These are phyloP conservation scores for Helarctos malayanus DNA, from an alignment of 2,797 vertebrate species.

Conservation along the genomic window DNA sequence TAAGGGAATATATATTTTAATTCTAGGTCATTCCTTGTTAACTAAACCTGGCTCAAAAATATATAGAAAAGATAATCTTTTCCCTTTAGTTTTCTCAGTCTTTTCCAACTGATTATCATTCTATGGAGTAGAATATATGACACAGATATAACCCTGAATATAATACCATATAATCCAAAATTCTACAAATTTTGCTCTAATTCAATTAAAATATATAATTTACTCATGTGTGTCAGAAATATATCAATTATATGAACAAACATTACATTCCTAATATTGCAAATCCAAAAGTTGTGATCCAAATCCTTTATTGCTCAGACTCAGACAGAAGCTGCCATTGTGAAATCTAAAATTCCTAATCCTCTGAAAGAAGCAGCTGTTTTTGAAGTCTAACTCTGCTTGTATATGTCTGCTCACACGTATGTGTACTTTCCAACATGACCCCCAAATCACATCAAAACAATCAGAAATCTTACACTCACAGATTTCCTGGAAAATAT, in stretches of 20 bases:
- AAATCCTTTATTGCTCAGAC: conserved; percentile 32
- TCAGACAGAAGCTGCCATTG: background rate
- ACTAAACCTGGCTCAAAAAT: conserved; percentile 45
- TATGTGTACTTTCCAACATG: background rate
- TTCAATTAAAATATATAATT: background rate
- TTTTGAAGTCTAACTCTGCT: conserved; percentile 34
- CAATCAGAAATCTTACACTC: background rate
- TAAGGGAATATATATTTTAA: background rate
- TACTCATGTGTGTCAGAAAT: conserved; percentile 37
- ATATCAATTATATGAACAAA: background rate
- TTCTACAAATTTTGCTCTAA: conserved; percentile 8
- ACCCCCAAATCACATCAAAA: background rate
- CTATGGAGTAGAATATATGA: background rate
- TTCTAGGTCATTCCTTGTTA: conserved; percentile 1
- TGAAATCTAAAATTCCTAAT: conserved; percentile 32
- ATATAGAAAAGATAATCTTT: conserved; percentile 19
- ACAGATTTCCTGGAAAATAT: conserved; percentile 26
- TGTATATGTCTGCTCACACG: background rate
- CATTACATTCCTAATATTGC: background rate
- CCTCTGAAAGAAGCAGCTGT: conserved; percentile 3
- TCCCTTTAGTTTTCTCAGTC: conserved; percentile 13
- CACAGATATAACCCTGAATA: background rate
- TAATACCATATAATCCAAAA: background rate
- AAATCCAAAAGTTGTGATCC: conserved; percentile 1
- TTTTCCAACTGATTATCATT: background rate